Base-by-base conservation (phyloP, 2,888 invertebrate species). In the Lysandra bellargus region DNA sequence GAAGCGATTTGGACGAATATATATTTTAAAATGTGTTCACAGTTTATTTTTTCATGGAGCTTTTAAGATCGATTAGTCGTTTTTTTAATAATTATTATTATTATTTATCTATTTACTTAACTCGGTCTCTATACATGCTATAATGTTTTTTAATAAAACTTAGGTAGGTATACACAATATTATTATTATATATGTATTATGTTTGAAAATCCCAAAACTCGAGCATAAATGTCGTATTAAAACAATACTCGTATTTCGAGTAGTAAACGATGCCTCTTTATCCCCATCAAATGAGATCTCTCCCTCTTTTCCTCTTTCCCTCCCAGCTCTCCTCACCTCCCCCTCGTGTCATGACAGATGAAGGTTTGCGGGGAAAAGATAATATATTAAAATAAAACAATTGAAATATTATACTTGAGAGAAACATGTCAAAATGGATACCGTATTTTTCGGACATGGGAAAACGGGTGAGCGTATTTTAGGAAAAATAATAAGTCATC, bases 351-450 rank as follows among this genome's bases (percentile, higher is more conserved):
- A 69, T 69, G 69, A 69, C 69, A 17, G 69, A 14, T 69, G 69
- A 69, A 37, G 69, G 69, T 69, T 69, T 37, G 69, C 69, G 33
- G 69, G 69, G 69, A 69, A 69, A 69, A 69, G 1, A 69, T 33
- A 49, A 7, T 9, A 33, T 69, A 69, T 69, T 69, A 69, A 69
- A 69, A 69, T 69, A 69, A 69, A 69, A 69, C 69, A 69, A 69
- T 69, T 69, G 69, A 33, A 69, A 69, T 69, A 37, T 69, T 33
- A 14, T 37, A 37, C 69, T 3, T 69, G 17, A 30, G 33, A 69
- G 69, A 37, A 69, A 69, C 33, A 69, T 69, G 33, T 69, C 69
- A 69, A 69, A 69, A 37, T 17, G 69, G 12, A 6, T 37, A 37
- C 69, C 69, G 33, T 69, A 37, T 69, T 69, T 69, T 69, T 37